Conservation (phyloP, 2,113 vertebrate genomes). For the Odontesthes bonariensis region DNA sequence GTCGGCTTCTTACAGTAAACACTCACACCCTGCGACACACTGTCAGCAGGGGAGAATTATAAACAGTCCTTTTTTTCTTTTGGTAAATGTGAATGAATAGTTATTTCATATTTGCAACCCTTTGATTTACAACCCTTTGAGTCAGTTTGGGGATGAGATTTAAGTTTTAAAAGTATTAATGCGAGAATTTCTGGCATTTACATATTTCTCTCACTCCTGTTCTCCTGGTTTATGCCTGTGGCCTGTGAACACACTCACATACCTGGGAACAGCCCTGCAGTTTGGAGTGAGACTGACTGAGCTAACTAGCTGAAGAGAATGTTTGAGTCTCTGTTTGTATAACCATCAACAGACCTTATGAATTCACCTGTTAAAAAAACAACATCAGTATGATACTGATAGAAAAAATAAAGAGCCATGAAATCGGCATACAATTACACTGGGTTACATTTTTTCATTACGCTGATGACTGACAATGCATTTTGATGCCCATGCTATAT, state of each 20-base stretch:
- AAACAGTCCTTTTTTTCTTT: conserved; percentile 3
- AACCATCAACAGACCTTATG: background rate
- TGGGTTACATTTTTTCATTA: too few species aligned
- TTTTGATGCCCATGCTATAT: too few species aligned
- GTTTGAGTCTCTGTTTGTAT: background rate
- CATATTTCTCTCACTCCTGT: conserved; percentile 28
- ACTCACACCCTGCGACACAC: conserved; percentile 5
- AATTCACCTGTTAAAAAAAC: too few species aligned
- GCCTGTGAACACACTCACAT: conserved; percentile 14
- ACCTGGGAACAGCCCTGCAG: conserved; percentile 10
- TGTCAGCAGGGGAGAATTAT: conserved; percentile 13
- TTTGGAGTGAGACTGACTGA: background rate
- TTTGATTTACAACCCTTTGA: too few species aligned
- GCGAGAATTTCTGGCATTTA: conserved; percentile 25
- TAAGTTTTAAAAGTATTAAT: conserved; percentile 19
- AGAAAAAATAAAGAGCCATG: too few species aligned
- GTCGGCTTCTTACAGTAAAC: conserved; percentile 30
- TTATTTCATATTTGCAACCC: too few species aligned
- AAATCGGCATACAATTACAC: too few species aligned
- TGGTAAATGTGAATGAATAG: too few species aligned
- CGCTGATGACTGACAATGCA: too few species aligned
- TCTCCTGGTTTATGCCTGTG: background rate
- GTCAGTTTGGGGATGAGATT: background rate
- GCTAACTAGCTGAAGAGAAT: background rate
- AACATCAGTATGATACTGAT: too few species aligned